A percentile compares a stretch with the other conserved stretches of the same genome.
phyloP scores from a whole-genome alignment of 2,888 invertebrate genomes.

The Drosophila mimetica region DNA sequence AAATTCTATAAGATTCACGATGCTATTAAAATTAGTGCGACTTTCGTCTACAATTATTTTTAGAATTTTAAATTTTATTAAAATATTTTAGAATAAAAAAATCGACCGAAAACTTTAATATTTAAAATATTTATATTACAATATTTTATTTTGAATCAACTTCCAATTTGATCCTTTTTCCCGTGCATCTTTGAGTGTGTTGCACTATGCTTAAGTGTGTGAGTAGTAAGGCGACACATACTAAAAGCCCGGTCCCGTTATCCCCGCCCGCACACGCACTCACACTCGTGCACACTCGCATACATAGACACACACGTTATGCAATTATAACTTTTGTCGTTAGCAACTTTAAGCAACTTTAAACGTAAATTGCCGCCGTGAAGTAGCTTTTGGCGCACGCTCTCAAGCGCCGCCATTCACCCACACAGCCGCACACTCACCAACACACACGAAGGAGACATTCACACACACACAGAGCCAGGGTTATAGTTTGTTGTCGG shows the following conservation, averaged over 20 bases:
- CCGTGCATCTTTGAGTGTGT: slow-evolving; percentile 17
- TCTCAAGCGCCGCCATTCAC: slow-evolving; percentile 56
- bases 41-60: too few species aligned
- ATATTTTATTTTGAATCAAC: too few species aligned
- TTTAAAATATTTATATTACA: too few species aligned
- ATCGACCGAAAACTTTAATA: too few species aligned
- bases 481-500: slow-evolving; percentile 77
- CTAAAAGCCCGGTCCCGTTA: slow-evolving; percentile 16
- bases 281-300: not conserved
- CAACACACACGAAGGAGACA: slow-evolving; percentile 16
- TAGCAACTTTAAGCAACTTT: slow-evolving; percentile 81
- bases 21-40: too few species aligned
- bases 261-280: slow-evolving; percentile 7
- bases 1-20: too few species aligned
- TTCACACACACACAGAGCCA: slow-evolving; percentile 29
- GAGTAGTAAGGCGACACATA: slow-evolving; percentile 34
- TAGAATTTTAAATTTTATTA: too few species aligned
- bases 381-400: slow-evolving; percentile 78
- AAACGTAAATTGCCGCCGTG: slow-evolving; percentile 79
- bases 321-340: slow-evolving; percentile 83
- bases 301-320: slow-evolving; percentile 70
- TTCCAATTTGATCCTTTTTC: too few species aligned
- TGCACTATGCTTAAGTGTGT: slow-evolving; percentile 23
- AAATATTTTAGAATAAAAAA: too few species aligned
- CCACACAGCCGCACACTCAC: slow-evolving; percentile 32